Evolutionary conservation across 92 coral and sea anemone species (phyloP).

Genomic region (Metridium senile): DNA sequence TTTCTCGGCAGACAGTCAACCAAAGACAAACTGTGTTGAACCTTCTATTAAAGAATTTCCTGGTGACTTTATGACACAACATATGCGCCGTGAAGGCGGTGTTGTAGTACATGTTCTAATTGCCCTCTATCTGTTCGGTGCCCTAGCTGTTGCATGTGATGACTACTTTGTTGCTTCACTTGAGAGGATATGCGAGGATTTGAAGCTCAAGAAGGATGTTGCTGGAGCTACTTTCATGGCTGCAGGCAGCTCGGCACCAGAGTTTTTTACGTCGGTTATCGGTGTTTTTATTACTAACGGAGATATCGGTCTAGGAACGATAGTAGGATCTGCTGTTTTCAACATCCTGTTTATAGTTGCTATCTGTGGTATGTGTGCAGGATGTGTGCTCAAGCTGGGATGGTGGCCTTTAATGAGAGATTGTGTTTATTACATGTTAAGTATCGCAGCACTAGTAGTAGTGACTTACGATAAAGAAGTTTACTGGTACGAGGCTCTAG

Average conservation of each 20-base stretch:
- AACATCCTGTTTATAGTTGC: constrained; percentile 75
- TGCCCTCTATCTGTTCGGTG: constrained; percentile 75
- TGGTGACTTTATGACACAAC: constrained; percentile 67
- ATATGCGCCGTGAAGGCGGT: constrained; percentile 61
- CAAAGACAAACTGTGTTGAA: constrained; percentile 67
- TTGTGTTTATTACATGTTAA: constrained; percentile 53
- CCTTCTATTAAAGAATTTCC: constrained; percentile 84
- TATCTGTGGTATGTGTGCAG: constrained; percentile 69
- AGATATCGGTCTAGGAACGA: constrained; percentile 80
- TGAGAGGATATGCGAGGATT: constrained; percentile 54
- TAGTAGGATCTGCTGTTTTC: constrained; percentile 79
- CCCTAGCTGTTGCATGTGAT: constrained; percentile 63
- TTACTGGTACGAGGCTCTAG: constrained; percentile 80
- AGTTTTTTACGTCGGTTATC: constrained; percentile 75
- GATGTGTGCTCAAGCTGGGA: constrained; percentile 51
- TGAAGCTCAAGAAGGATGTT: constrained; percentile 59
- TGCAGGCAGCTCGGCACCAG: constrained; percentile 82
- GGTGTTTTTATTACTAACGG: constrained; percentile 83
- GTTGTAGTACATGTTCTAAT: constrained; percentile 54
- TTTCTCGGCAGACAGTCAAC: constrained; percentile 3
- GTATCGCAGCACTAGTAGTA: constrained; percentile 63
- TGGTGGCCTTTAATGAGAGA: constrained; percentile 86
- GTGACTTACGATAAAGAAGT: constrained; percentile 69
- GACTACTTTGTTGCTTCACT: constrained; percentile 81
- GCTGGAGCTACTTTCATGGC: constrained; percentile 97